Percentiles rank a stretch among this genome's conserved stretches.
These are phyloP conservation scores for Colletes gigas DNA, from an alignment of 1,140 invertebrate species.

Conservation along the genomic window DNA sequence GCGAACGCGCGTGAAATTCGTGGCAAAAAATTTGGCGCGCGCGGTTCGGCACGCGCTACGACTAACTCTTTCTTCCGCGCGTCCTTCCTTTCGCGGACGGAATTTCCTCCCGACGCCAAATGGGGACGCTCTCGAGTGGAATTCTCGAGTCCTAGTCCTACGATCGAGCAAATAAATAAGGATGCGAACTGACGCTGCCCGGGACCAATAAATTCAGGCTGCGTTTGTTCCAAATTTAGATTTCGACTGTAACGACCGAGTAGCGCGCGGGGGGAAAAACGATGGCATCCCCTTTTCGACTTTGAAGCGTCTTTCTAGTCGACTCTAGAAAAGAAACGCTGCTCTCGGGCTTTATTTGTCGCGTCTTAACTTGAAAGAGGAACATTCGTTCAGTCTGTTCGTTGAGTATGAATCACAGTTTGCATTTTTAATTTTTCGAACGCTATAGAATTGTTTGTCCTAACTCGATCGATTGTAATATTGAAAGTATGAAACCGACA, in stretches of 20 bases:
- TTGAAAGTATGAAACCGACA: too few species aligned
- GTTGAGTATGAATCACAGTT: too few species aligned
- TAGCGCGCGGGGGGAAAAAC: conserved; percentile 8
- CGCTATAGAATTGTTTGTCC: too few species aligned
- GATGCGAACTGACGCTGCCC: conserved; percentile 60
- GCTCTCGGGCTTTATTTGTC: background rate
- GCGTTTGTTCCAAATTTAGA: conserved; percentile 73
- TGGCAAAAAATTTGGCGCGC: conserved; percentile 10
- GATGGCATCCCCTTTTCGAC: background rate
- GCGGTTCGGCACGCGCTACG: background rate
- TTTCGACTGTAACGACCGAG: conserved; percentile 26
- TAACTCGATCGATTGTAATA: too few species aligned
- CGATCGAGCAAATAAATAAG: conserved; percentile 51
- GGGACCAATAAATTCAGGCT: conserved; percentile 65
- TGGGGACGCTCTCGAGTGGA: background rate
- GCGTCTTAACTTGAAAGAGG: background rate
- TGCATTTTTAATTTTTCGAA: too few species aligned
- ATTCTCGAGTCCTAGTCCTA: conserved; percentile 66
- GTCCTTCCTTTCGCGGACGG: background rate
- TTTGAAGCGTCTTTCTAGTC: background rate
- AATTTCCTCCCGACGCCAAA: background rate
- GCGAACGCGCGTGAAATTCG: conserved; percentile 12
- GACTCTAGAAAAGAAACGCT: background rate
- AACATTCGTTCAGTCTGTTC: background rate
- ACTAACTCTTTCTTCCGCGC: background rate